Base-by-base conservation (phyloP, 1,140 invertebrate genomes). In the Teleopsis dalmanni region DNA sequence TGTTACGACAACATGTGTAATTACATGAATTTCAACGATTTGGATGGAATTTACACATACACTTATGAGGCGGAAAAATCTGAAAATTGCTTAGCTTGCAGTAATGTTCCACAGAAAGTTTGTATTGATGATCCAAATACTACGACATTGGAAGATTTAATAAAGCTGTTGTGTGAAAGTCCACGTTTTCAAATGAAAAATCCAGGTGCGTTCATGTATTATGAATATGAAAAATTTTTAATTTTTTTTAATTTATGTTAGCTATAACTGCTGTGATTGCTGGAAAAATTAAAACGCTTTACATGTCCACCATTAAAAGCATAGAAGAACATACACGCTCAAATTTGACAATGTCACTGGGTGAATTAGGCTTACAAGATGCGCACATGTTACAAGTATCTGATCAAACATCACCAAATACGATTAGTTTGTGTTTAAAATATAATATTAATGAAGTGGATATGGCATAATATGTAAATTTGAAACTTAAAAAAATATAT, bases 21-120 rank as follows among this genome's bases (percentile, higher is more conserved):
- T 75, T 98, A 97, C 65, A 86, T 98, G 81, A 91, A 98, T 27
- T 88, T 99, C 53, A 98, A 95, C 67, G 91, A 99, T 76, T 76
- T 89, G 1, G 92, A 98, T 65, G 95, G 95, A 10, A 89, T 98
- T 44, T 98, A 98, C 62, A 91, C 92, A 0, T 96, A 94, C 59
- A 93, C 91, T 25, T 98, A 96, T 70, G 85, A 90, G 73, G 88
- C 92, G 0, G 93, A 97, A 59, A 87, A 79, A 59, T 83, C 90
- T 62, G 73, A 83, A 1, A 81, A 88, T 57, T 97, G 94, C 65
- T 62, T 94, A 13, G 88, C 85, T 0, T 98, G 94, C 57, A 90
- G 88, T 62, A 84, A 87, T 60, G 74, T 81, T 5, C 83, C 84
- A 1, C 79, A 83, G 55, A 72, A 75, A 22, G 71, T 95, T 26